Evolutionary conservation across 2,113 vertebrate species (phyloP).

Genomic region (Rynchops niger): DNA sequence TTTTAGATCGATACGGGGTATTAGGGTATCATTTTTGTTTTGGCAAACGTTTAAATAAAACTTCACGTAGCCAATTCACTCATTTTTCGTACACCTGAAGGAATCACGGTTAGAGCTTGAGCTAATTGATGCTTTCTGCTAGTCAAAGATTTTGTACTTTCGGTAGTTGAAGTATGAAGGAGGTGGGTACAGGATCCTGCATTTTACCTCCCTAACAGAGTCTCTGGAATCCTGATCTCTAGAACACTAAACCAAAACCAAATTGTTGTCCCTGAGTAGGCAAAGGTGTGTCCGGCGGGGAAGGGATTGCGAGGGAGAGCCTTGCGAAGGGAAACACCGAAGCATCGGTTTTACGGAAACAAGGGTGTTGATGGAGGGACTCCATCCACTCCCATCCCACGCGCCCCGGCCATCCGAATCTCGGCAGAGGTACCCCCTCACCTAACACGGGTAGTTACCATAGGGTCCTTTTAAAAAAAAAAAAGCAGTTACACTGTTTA

Average conservation of each 20-base stretch:
- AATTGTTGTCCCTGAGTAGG: background rate
- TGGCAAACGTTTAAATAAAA: background rate
- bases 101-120: background rate
- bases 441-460: background rate
- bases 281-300: background rate
- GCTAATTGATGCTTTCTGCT: slow-evolving; percentile 7
- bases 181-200: background rate
- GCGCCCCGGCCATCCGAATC: background rate
- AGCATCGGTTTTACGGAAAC: background rate
- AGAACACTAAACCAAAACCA: slow-evolving; percentile 17
- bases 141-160: slow-evolving; percentile 35
- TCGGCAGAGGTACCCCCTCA: slow-evolving; percentile 26
- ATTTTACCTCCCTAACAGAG: background rate
- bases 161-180: background rate
- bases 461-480: slow-evolving; percentile 53
- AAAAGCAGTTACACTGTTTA: slow-evolving; percentile 38
- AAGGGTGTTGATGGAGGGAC: background rate
- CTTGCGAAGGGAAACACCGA: background rate
- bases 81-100: slow-evolving; percentile 15
- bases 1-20: background rate
- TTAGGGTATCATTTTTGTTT: background rate
- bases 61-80: background rate
- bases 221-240: slow-evolving; percentile 17
- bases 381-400: background rate
- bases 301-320: background rate